Base-by-base conservation (phyloP, 2,888 invertebrate species). In the Parnassius smintheus region DNA sequence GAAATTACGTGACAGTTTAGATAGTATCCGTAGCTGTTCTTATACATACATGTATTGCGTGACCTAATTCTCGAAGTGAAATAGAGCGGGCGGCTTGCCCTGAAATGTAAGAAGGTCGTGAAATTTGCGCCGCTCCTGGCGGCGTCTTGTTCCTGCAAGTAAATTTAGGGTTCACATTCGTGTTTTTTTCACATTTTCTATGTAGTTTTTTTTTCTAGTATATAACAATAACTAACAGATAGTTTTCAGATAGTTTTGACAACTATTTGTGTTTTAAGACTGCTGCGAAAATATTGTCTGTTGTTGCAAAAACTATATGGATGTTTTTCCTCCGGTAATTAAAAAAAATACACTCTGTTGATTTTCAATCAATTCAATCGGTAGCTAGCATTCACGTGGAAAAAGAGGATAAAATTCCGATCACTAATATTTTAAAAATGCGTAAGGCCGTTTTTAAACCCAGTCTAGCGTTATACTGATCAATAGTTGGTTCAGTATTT, bases 51-150 rank as follows among this genome's bases (percentile, higher is more conserved):
- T 35, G 7, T 57, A 52, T 48, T 48, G 57, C 62, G 57, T 62
- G 62, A 62, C 62, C 62, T 48, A 62, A 57, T 62, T 62, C 62
- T 48, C 57, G 12, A 49, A 53, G 53, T 57, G 53, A 62, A 62
- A 57, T 35, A 57, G 57, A 57, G 61, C 53, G 53, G 52, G 61
- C 57, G 53, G 52, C 18, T 48, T 48, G 45, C 57, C 25, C 57
- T 62, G 57, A 62, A 62, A 62, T 49, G 57, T 57, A 53, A 45
- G 61, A 18, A 18, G 62, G 53, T 62, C 62, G 52, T 53, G 62
- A 62, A 62, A 62, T 53, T 57, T 52, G 35, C 48, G 48, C 42
- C 48, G 42, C 62, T 57, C 52, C 48, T 48, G 57, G 52, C 48
- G 62, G 48, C 53, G 62, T 57, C 57, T 62, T 22, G 48, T 42